These are phyloP conservation scores for human DNA, from an alignment of 2,113 vertebrate species.

Conservation along the genomic window GRCh38 chr14:40618001-40618500, in stretches of 20 bases:
- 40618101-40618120: background rate
- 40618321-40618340: background rate
- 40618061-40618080: background rate
- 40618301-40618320: background rate
- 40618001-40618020: conserved; percentile 24
- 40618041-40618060: background rate
- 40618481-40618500: background rate
- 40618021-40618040: background rate
- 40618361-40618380: background rate
- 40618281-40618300: background rate
- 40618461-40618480: conserved; percentile 22
- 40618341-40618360: background rate
- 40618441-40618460: conserved; percentile 22
- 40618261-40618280: background rate
- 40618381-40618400: background rate
- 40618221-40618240: conserved; percentile 7
- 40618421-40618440: background rate
- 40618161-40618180: background rate
- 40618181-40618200: background rate
- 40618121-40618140: background rate
- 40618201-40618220: background rate
- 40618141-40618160: background rate
- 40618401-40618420: background rate
- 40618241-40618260: background rate
- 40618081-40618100: background rate